Evolutionary conservation across 2,888 invertebrate species (phyloP).

Genomic region (Minunthozetes semirufus): DNA sequence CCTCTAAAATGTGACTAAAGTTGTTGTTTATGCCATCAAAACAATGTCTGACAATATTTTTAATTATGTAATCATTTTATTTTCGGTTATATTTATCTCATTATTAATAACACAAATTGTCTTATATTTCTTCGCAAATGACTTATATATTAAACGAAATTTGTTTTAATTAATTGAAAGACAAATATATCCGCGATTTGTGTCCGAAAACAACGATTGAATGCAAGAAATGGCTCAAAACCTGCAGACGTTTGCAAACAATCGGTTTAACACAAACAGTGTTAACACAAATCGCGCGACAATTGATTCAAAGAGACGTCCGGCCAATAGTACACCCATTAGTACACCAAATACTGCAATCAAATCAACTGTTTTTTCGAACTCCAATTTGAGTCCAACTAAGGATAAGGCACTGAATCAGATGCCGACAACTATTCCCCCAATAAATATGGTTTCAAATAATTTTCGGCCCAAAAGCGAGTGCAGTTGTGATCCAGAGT

Average conservation of each 20-base stretch:
- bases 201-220: no score
- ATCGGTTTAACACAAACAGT: not conserved
- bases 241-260: not conserved
- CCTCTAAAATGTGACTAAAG: not conserved
- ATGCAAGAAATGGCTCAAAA: not conserved
- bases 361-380: not conserved
- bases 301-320: not conserved
- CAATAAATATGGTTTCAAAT: not conserved
- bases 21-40: not conserved
- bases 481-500: conserved; percentile 3
- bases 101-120: not conserved
- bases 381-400: not conserved
- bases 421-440: not conserved
- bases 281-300: not conserved
- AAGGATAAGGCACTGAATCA: not conserved
- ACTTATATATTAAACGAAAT: no score
- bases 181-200: no score
- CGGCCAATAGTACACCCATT: not conserved
- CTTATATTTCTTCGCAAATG: no score
- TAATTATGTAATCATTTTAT: not conserved
- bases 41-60: not conserved
- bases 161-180: no score
- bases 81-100: not conserved
- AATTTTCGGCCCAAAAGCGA: not conserved
- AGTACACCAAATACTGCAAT: no score